Evolutionary conservation across 2,797 vertebrate genomes (phyloP).

Genomic region (Betta splendens): DNA sequence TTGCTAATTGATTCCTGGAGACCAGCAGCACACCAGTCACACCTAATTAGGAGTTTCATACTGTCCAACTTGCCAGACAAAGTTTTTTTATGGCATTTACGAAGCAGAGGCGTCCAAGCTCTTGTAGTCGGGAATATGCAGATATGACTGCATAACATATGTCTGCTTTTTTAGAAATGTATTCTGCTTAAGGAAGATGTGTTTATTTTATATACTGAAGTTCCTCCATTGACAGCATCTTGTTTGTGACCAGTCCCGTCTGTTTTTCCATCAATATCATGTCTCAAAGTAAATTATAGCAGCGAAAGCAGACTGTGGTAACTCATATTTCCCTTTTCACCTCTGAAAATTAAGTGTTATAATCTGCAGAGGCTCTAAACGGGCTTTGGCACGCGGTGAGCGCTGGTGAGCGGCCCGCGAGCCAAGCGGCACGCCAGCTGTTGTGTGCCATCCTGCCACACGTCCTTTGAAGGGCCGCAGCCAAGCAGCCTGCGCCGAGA

Average conservation of each 20-base stretch:
- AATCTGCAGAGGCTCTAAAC: slow-evolving; percentile 43
- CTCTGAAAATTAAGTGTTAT: slow-evolving; percentile 44
- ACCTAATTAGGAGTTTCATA: slow-evolving; percentile 66
- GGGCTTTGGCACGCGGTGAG: slow-evolving; percentile 50
- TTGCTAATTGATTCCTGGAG: slow-evolving; percentile 71
- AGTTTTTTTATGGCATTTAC: slow-evolving; percentile 26
- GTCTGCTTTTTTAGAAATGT: not conserved
- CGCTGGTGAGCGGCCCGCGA: slow-evolving; percentile 46
- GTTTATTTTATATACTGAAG: too few relatives aligned
- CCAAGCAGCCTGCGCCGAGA: slow-evolving; percentile 39
- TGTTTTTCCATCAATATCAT: not conserved
- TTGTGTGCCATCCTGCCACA: slow-evolving; percentile 53
- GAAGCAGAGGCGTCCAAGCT: slow-evolving; percentile 15
- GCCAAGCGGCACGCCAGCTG: slow-evolving; percentile 66
- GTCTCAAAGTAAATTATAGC: not conserved
- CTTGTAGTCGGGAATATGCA: slow-evolving; percentile 25
- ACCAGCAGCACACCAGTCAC: slow-evolving; percentile 58
- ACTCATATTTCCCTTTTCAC: slow-evolving; percentile 31
- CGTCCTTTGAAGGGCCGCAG: slow-evolving; percentile 57
- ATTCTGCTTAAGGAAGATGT: too few relatives aligned
- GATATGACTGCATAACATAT: slow-evolving; percentile 3
- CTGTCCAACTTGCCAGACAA: slow-evolving; percentile 58
- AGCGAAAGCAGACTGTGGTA: slow-evolving; percentile 14
- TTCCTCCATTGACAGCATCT: too few relatives aligned
- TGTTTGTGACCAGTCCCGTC: not conserved